A percentile compares a stretch with the other conserved stretches of the same genome.
phyloP scores from a whole-genome alignment of 2,888 invertebrate species.

The Caenorhabditis sp. region DNA sequence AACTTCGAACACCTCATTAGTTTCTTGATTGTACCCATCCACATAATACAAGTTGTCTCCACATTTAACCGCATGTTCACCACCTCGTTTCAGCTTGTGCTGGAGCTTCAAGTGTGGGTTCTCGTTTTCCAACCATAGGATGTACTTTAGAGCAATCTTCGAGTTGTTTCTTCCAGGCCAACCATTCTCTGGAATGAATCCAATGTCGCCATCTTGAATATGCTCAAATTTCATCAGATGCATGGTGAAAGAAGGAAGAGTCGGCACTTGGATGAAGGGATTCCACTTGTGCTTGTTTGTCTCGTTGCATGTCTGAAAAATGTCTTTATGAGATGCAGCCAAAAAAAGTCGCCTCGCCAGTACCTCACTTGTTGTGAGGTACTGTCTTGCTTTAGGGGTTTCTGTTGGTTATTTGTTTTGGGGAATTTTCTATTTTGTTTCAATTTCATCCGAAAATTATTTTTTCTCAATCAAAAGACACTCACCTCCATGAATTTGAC shows the following conservation, averaged over 20 bases:
- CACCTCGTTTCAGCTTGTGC: not conserved
- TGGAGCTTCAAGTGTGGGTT: not conserved
- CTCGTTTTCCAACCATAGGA: not conserved
- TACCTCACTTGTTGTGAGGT: too few species aligned
- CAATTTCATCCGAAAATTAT: too few species aligned
- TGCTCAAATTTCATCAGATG: slow-evolving; percentile 4
- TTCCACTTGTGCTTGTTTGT: not conserved
- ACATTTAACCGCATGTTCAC: not conserved
- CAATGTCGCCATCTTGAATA: not conserved
- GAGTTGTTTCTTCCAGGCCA: slow-evolving; percentile 34
- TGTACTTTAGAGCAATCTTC: slow-evolving; percentile 14
- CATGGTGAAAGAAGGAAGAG: not conserved
- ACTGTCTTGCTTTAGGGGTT: too few species aligned
- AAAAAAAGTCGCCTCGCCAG: too few species aligned
- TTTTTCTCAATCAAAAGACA: too few species aligned
- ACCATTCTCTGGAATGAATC: slow-evolving; percentile 1
- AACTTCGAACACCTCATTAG: not conserved
- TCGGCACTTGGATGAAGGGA: not conserved
- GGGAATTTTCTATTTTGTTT: too few species aligned
- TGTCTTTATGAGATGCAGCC: too few species aligned
- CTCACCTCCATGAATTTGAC: not conserved
- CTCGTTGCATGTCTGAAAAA: not conserved
- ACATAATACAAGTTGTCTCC: not conserved
- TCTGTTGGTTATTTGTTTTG: too few species aligned
- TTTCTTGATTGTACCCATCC: not conserved